Base-by-base conservation (phyloP, 2,888 invertebrate genomes). In the Nomada fucata region DNA sequence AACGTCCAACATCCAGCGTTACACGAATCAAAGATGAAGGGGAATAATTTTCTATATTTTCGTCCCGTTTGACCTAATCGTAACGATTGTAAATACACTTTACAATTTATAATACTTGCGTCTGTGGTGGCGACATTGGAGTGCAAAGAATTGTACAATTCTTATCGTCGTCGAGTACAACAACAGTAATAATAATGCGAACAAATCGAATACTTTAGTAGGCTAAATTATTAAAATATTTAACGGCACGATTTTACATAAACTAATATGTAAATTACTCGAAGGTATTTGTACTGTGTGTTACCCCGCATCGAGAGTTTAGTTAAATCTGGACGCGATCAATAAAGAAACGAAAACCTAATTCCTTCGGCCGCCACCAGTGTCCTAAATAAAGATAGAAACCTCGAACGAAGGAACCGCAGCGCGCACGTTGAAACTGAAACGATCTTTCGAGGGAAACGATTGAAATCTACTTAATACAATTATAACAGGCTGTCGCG, bases 331-430 rank as follows among this genome's bases (percentile, higher is more conserved):
- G 52, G 36, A 13, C 10, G 13, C 36, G 36, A 36, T 36, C 44
- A 72, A 23, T 76, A 72, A 76, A 72, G n/a, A 36, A 72, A 71
- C n/a, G 1, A 42, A 29, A 60, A 55, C 11, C 10, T 42, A 10
- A 7, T 53, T 10, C 15, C 26, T n/a, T 42, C 1, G 36, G 20
- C 7, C 3, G 13, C 13, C 23, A n/a, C 15, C 20, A 18, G 20
- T 13, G n/a, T 15, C 29, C 13, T 52, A 23, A 71, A 13, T 76
- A 57, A 71, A 47, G 23, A 63, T 53, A 18, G 13, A 11, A 23
- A 63, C 2, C 26, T 26, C 4, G 53, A 65, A 20, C 15, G 36
- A 42, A 47, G 47, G 2, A 42, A 36, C n/a, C 9, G 63, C 57
- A 10, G 44, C 9, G 44, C 55, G 63, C 26, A 11, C 10, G 2